These are phyloP conservation scores for Sycophila texana DNA, from an alignment of 2,888 invertebrate species.

Conservation along the genomic window DNA sequence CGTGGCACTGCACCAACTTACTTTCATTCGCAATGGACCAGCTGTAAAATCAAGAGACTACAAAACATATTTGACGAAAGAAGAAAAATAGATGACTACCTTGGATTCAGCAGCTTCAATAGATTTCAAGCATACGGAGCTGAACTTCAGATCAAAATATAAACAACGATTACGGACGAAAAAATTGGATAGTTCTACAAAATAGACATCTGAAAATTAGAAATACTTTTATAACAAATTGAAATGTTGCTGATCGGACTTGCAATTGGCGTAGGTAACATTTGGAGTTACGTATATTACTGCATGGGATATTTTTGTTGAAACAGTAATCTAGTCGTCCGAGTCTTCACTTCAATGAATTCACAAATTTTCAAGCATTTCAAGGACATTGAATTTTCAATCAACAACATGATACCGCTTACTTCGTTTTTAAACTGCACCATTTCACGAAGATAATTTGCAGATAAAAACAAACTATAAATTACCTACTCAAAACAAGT, in stretches of 20 bases:
- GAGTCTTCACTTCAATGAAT: slow-evolving; percentile 32
- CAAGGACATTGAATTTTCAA: slow-evolving; percentile 20
- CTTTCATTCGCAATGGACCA: slow-evolving; percentile 6
- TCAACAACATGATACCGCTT: not conserved
- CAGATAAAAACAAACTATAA: slow-evolving; percentile 43
- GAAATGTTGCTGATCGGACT: too few species aligned
- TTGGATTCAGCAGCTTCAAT: slow-evolving; percentile 13
- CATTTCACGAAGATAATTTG: slow-evolving; percentile 39
- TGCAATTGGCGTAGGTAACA: not conserved
- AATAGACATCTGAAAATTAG: not conserved
- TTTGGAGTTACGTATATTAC: slow-evolving; percentile 1
- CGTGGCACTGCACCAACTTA: not conserved
- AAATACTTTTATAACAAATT: too few species aligned
- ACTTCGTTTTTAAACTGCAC: too few species aligned
- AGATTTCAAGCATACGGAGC: slow-evolving; percentile 22
- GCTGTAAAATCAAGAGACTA: not conserved
- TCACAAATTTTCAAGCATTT: slow-evolving; percentile 2
- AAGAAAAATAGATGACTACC: slow-evolving; percentile 15
- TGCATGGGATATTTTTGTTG: slow-evolving; percentile 18
- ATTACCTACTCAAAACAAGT: not conserved
- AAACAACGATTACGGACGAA: not conserved
- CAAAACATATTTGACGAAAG: not conserved
- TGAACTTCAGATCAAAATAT: slow-evolving; percentile 13
- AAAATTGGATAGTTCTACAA: slow-evolving; percentile 11
- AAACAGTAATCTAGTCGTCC: slow-evolving; percentile 37